Evolutionary conservation across 1,140 invertebrate genomes (phyloP).

Genomic region (Trachymyrmex cornetzi): DNA sequence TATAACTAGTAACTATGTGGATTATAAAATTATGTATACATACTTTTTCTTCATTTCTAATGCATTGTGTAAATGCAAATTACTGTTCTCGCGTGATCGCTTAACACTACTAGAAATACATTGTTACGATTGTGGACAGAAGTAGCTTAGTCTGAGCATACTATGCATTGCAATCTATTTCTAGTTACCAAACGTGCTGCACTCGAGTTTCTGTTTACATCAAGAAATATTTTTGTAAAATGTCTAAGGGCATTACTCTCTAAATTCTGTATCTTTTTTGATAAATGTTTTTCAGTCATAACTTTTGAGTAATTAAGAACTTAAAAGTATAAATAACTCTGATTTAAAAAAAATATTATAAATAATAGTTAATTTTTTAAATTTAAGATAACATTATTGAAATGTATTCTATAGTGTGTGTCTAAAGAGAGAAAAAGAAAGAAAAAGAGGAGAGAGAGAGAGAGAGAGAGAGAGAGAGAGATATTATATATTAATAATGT

Average conservation of each 20-base stretch:
- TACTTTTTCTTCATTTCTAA: neutral
- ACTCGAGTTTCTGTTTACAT: slow-evolving; percentile 4
- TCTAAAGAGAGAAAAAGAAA: neutral
- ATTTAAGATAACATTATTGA: neutral
- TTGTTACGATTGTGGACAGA: neutral
- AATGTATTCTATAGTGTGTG: neutral
- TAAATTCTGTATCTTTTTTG: no score
- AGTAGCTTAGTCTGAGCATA: neutral
- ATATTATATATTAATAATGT: slow-evolving; percentile 3
- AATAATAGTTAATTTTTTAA: neutral
- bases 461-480: neutral
- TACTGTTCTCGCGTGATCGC: neutral
- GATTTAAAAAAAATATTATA: neutral
- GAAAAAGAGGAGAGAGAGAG: neutral
- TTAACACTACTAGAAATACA: neutral
- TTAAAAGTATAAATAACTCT: neutral
- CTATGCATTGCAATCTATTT: slow-evolving; percentile 30
- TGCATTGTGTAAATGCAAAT: neutral
- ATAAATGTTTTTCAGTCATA: neutral
- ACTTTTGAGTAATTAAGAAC: neutral
- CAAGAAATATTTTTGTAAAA: neutral
- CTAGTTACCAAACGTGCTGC: slow-evolving; percentile 15
- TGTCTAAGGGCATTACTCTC: neutral
- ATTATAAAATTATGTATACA: neutral
- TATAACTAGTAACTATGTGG: neutral